Evolutionary conservation across 2,888 invertebrate species (phyloP).

Genomic region (Sacculina carcini): DNA sequence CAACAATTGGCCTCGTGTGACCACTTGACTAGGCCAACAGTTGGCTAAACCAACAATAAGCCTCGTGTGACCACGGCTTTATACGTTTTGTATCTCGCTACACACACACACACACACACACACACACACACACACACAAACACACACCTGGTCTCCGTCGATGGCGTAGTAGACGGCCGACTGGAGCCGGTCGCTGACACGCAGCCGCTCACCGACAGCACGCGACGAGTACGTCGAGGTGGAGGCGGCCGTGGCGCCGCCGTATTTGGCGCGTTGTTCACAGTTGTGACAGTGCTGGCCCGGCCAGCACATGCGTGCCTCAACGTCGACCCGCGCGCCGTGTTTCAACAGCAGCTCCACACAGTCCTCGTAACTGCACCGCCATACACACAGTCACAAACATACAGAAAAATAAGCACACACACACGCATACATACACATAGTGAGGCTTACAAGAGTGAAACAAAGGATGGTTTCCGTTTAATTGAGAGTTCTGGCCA

Average conservation of each 20-base stretch:
- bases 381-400: neutral
- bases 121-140: neutral
- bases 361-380: slow-evolving; percentile 32
- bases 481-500: too few species aligned
- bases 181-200: slow-evolving; percentile 30
- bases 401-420: neutral
- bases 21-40: too few species aligned
- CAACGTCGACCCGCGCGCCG: slow-evolving; percentile 40
- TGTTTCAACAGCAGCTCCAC: slow-evolving; percentile 38
- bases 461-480: too few species aligned
- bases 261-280: slow-evolving; percentile 36
- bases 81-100: neutral
- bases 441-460: too few species aligned
- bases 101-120: neutral
- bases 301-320: slow-evolving; percentile 47
- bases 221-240: too few species aligned
- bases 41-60: too few species aligned
- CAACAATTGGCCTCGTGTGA: too few species aligned
- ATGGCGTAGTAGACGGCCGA: slow-evolving; percentile 42
- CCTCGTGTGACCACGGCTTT: neutral
- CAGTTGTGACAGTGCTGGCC: slow-evolving; percentile 40
- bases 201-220: too few species aligned
- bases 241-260: neutral
- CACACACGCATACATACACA: too few species aligned
- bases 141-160: slow-evolving; percentile 36